These are phyloP conservation scores for Psix sp. DNA, from an alignment of 1,140 invertebrate genomes.

Conservation along the genomic window DNA sequence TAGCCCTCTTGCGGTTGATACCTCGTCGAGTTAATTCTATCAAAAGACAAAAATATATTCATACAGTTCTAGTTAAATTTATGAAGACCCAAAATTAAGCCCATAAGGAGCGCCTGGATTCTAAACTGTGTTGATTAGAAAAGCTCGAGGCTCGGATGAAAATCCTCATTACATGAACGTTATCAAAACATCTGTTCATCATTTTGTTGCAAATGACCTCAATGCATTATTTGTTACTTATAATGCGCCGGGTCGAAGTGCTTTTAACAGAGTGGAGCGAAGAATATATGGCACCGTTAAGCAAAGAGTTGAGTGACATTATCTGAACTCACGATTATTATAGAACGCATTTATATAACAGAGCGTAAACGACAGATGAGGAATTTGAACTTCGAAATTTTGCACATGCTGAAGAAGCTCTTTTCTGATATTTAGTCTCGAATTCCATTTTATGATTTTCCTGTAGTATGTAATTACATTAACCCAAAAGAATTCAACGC, in stretches of 20 bases:
- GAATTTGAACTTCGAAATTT: no score
- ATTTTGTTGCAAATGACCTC: no score
- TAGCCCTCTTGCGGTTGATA: conserved; percentile 42
- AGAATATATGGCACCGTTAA: no score
- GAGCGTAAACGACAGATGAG: no score
- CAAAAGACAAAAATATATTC: no score
- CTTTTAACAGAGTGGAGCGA: no score
- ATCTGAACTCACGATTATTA: conserved; percentile 67
- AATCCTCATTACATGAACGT: conserved; percentile 8
- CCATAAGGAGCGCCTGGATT: conserved; percentile 57
- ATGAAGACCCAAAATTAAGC: conserved; percentile 47
- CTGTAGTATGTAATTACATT: no score
- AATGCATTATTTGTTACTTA: conserved; percentile 12
- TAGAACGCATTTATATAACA: conserved; percentile 14
- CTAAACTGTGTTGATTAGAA: conserved; percentile 1
- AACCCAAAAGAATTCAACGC: no score
- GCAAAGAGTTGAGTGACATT: conserved; percentile 67
- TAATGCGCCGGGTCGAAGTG: conserved; percentile 34
- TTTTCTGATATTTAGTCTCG: conserved; percentile 63
- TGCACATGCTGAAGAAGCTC: conserved; percentile 56
- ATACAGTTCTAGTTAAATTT: no score
- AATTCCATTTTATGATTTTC: conserved; percentile 13
- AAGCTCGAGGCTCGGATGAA: conserved; percentile 17
- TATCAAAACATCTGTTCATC: no score
- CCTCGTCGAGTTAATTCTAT: no score